Conservation (phyloP, 2,113 vertebrate genomes). For the Eidolon helvum region DNA sequence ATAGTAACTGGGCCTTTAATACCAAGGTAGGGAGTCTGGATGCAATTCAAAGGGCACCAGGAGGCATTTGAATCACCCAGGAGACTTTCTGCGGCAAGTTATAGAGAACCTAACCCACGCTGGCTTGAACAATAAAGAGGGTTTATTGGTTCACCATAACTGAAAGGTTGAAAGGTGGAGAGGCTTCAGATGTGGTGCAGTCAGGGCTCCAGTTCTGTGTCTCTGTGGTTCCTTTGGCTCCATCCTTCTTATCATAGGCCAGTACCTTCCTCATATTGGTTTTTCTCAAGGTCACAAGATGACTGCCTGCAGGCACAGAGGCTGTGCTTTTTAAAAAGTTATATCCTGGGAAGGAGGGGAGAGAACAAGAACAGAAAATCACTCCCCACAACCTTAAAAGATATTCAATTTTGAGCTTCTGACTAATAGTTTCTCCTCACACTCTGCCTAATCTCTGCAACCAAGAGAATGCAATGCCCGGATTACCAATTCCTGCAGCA, state of each 20-base stretch:
- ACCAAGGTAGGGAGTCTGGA: conserved; percentile 17
- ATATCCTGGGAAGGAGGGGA: neutral
- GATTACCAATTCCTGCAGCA: neutral
- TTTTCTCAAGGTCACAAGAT: neutral
- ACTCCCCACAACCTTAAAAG: neutral
- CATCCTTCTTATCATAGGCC: neutral
- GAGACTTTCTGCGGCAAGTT: conserved; percentile 41
- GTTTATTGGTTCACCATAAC: conserved; percentile 10
- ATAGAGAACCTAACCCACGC: neutral
- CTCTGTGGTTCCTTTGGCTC: neutral
- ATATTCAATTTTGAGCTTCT: neutral
- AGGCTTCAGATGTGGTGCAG: neutral
- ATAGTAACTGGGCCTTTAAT: conserved; percentile 21
- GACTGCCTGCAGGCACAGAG: neutral
- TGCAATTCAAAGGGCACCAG: neutral
- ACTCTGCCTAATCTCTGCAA: neutral
- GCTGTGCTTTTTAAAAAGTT: neutral
- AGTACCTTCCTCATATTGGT: fast-evolving
- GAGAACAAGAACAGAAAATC: neutral
- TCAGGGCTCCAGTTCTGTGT: neutral
- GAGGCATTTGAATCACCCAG: conserved; percentile 31
- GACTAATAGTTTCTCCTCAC: neutral
- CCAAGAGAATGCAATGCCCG: neutral
- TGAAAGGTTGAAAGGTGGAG: neutral
- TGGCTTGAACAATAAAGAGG: conserved; percentile 9